Conservation (phyloP, 2,888 invertebrate species). For the Mycogona germanica region DNA sequence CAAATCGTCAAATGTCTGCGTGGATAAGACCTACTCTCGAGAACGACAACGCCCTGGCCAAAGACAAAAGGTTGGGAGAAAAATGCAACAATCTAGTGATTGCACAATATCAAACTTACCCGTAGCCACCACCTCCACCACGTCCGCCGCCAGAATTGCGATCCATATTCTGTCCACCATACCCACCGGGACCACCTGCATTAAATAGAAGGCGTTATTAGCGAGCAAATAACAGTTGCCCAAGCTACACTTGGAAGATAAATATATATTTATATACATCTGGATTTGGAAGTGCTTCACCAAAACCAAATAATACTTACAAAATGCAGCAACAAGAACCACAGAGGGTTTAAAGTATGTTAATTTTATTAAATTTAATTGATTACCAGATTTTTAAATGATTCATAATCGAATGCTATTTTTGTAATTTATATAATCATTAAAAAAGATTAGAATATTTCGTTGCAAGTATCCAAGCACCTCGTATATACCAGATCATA, state of each 20-base stretch:
- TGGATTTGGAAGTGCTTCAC: too few species aligned
- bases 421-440: too few species aligned
- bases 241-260: background rate
- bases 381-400: too few species aligned
- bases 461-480: too few species aligned
- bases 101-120: conserved; percentile 6
- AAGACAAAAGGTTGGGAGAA: background rate
- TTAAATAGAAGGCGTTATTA: conserved; percentile 2
- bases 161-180: conserved; percentile 31
- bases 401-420: too few species aligned
- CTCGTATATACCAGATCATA: too few species aligned
- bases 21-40: background rate
- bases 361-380: too few species aligned
- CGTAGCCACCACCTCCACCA: conserved; percentile 20
- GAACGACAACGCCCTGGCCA: background rate
- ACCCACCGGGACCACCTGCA: conserved; percentile 23
- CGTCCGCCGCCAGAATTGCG: conserved; percentile 28
- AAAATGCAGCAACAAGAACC: background rate
- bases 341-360: too few species aligned
- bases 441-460: too few species aligned
- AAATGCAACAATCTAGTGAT: background rate
- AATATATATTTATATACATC: too few species aligned
- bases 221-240: background rate
- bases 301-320: background rate
- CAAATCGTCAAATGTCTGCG: background rate